A percentile compares a stretch with the other conserved stretches of the same genome.
These are phyloP conservation scores for Thomomys bottae DNA, from an alignment of 2,113 vertebrate species.

Conservation along the genomic window DNA sequence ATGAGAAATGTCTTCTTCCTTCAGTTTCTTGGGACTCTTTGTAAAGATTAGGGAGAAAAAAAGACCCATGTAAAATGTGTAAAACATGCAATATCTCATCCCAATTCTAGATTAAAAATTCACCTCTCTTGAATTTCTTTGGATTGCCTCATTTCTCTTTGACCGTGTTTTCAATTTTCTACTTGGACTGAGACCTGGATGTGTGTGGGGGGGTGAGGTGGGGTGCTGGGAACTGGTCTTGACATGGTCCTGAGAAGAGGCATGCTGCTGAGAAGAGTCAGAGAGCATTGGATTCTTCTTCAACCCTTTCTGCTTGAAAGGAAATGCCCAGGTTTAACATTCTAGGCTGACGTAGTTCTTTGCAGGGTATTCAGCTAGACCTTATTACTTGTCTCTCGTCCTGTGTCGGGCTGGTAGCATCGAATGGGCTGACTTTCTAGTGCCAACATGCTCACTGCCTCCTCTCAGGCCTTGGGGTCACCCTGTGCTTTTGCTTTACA, in stretches of 20 bases:
- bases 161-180: not conserved
- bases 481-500: not conserved
- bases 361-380: not conserved
- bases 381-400: not conserved
- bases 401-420: not conserved
- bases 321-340: not conserved
- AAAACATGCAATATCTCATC: too few relatives aligned
- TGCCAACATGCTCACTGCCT: not conserved
- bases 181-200: not conserved
- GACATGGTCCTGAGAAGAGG: not conserved
- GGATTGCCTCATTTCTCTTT: not conserved
- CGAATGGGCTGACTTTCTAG: too few relatives aligned
- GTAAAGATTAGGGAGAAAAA: not conserved
- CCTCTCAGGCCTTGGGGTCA: not conserved
- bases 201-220: not conserved
- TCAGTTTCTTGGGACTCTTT: not conserved
- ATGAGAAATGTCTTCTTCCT: not conserved
- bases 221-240: not conserved
- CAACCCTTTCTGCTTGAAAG: not conserved
- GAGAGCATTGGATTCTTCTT: not conserved
- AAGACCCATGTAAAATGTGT: conserved; percentile 17
- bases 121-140: not conserved
- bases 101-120: not conserved
- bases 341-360: not conserved
- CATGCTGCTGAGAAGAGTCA: not conserved